Conservation (phyloP, 2,888 invertebrate species). For the Lycophotia porphyrea region DNA sequence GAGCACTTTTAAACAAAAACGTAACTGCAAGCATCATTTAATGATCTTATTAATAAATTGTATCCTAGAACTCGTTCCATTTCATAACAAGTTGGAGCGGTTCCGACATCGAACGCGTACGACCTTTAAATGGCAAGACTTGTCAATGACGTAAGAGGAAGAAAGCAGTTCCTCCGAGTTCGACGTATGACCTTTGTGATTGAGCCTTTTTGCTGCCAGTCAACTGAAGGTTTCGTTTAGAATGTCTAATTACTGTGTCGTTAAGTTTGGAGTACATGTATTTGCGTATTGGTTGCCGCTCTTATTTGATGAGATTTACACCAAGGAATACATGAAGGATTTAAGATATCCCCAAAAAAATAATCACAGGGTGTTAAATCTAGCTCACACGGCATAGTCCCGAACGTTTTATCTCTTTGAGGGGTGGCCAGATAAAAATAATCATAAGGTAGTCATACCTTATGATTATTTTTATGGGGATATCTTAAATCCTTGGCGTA, state of each 20-base stretch:
- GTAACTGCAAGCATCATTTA: neutral
- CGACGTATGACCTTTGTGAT: slow-evolving; percentile 45
- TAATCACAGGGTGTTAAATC: neutral
- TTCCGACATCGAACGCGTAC: slow-evolving; percentile 37
- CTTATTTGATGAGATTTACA: too few relatives aligned
- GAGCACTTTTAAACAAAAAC: neutral
- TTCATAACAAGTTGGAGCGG: slow-evolving; percentile 20
- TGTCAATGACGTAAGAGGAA: slow-evolving; percentile 51
- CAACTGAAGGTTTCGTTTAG: slow-evolving; percentile 23
- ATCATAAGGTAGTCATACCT: too few relatives aligned
- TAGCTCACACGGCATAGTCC: neutral
- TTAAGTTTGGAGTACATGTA: neutral
- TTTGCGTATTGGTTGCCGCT: neutral
- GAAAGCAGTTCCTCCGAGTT: slow-evolving; percentile 32
- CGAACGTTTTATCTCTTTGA: neutral
- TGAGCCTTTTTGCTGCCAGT: slow-evolving; percentile 3
- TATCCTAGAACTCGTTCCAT: slow-evolving; percentile 2
- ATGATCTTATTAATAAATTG: neutral
- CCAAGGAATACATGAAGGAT: too few relatives aligned
- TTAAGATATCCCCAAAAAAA: too few relatives aligned
- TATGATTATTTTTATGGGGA: neutral
- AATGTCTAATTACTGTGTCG: slow-evolving; percentile 4
- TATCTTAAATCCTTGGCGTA: neutral
- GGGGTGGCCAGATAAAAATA: neutral
- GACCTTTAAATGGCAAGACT: slow-evolving; percentile 45